These are phyloP conservation scores for Pelochelys cantorii DNA, from an alignment of 2,797 vertebrate species.

Conservation along the genomic window DNA sequence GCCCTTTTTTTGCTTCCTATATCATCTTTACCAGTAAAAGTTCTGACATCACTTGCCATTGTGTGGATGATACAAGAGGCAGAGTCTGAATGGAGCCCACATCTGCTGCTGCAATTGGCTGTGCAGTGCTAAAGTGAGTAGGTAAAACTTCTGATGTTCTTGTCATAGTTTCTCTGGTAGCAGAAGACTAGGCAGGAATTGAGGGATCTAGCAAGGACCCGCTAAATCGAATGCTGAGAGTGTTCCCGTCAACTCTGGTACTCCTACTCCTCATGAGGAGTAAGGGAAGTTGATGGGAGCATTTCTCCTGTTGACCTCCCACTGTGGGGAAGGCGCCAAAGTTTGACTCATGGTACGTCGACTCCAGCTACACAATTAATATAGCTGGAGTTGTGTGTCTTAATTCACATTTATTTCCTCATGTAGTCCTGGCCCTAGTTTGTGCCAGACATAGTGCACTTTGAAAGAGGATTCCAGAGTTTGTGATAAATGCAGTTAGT, in stretches of 20 bases:
- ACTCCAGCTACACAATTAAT: too few relatives aligned
- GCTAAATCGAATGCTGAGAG: too few relatives aligned
- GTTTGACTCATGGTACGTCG: too few relatives aligned
- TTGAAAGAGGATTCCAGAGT: not conserved
- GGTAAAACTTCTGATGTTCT: not conserved
- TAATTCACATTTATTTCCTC: too few relatives aligned
- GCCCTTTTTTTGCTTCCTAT: not conserved
- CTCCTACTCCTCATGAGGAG: too few relatives aligned
- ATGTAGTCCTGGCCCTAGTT: too few relatives aligned
- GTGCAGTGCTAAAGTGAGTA: not conserved
- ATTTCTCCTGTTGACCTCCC: too few relatives aligned
- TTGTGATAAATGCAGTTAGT: not conserved
- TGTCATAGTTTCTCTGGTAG: not conserved
- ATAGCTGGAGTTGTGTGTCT: too few relatives aligned
- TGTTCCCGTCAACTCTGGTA: too few relatives aligned
- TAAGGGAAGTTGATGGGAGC: too few relatives aligned
- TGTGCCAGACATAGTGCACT: not conserved
- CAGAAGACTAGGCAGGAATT: not conserved
- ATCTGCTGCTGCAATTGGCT: not conserved
- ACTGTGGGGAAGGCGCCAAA: too few relatives aligned
- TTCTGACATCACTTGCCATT: not conserved
- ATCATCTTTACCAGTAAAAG: not conserved
- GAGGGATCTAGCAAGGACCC: too few relatives aligned
- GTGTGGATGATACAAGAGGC: not conserved
- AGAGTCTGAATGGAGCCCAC: not conserved